A percentile compares a stretch with the other conserved stretches of the same genome.
These are phyloP conservation scores for Anseranas semipalmata DNA, from an alignment of 2,113 vertebrate genomes.

Conservation along the genomic window DNA sequence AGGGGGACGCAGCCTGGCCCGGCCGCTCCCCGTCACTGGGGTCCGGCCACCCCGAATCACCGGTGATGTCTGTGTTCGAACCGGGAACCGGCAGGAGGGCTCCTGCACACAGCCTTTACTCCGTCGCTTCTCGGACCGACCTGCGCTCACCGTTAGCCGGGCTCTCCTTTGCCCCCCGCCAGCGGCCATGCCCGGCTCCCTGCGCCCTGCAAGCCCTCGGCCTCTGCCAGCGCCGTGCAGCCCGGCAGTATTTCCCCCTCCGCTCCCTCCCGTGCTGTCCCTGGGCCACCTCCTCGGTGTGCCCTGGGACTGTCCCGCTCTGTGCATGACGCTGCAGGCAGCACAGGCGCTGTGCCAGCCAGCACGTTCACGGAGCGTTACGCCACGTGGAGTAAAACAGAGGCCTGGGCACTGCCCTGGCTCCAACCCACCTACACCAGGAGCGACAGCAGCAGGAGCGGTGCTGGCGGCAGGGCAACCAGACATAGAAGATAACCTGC, in stretches of 20 bases:
- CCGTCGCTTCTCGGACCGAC: not conserved
- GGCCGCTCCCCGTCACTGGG: not conserved
- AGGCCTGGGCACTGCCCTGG: not conserved
- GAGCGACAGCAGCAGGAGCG: not conserved
- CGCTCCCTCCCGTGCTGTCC: not conserved
- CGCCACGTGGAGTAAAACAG: fast-evolving
- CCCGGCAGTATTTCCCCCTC: too few species aligned
- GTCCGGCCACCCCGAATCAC: fast-evolving
- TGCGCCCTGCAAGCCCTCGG: too few species aligned
- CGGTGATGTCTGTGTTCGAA: fast-evolving
- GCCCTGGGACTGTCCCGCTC: not conserved
- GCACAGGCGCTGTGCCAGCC: not conserved
- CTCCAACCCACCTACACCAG: fast-evolving
- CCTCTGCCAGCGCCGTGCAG: too few species aligned
- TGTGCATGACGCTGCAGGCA: fast-evolving
- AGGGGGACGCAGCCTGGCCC: not conserved
- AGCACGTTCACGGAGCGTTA: not conserved
- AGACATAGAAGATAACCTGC: not conserved
- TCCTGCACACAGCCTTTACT: not conserved
- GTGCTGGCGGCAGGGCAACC: not conserved
- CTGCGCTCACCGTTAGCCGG: fast-evolving
- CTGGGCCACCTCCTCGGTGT: fast-evolving
- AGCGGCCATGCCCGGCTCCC: too few species aligned
- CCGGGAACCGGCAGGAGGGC: fast-evolving
- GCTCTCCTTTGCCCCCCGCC: not conserved